Evolutionary conservation across 1,140 invertebrate species (phyloP).

Genomic region (Bombus sibiricus): DNA sequence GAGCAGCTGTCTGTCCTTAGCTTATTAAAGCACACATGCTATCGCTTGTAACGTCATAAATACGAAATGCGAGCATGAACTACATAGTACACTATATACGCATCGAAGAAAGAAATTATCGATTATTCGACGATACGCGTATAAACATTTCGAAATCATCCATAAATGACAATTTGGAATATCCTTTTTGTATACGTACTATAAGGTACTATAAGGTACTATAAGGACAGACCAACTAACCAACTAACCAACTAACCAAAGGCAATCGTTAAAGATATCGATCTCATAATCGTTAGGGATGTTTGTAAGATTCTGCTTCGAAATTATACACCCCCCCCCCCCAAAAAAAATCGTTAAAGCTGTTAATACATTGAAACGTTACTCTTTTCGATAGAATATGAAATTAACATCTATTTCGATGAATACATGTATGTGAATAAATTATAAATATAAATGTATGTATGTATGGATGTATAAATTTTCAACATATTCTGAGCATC

Average conservation of each 20-base stretch:
- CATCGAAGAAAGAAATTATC: not conserved
- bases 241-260: too few species aligned
- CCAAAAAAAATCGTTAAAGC: too few species aligned
- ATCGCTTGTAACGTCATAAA: slow-evolving; percentile 51
- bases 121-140: not conserved
- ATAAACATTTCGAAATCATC: not conserved
- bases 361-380: not conserved
- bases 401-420: not conserved
- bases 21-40: slow-evolving; percentile 53
- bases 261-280: too few species aligned
- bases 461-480: not conserved
- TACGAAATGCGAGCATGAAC: slow-evolving; percentile 13
- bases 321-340: too few species aligned
- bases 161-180: not conserved
- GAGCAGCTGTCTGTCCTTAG: slow-evolving; percentile 52
- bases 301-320: too few species aligned
- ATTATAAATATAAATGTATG: too few species aligned
- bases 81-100: not conserved
- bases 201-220: too few species aligned
- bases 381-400: not conserved
- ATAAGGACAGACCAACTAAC: too few species aligned
- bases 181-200: too few species aligned
- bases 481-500: not conserved
- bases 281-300: too few species aligned
- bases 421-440: not conserved